A percentile compares a stretch with the other conserved stretches of the same genome.
Evolutionary conservation across 2,797 vertebrate genomes (phyloP).

Genomic region (Amazona finschi): DNA sequence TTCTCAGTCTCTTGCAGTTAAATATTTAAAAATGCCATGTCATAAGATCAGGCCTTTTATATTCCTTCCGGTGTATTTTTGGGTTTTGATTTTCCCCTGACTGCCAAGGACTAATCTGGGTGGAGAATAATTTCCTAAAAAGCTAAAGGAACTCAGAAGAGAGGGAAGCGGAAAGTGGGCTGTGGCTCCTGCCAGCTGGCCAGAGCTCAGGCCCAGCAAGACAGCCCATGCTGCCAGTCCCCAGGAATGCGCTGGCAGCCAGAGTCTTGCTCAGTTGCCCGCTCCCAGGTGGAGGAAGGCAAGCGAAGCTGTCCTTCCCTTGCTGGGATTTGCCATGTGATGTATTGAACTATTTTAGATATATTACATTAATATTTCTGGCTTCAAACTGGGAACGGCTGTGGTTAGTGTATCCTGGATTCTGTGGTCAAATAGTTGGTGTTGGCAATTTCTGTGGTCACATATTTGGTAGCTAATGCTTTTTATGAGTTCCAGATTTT

Average conservation of each 20-base stretch:
- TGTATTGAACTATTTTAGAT: not conserved
- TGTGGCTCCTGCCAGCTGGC: not conserved
- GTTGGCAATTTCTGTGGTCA: conserved; percentile 52
- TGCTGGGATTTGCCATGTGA: not conserved
- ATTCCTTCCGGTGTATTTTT: not conserved
- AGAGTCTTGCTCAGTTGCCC: not conserved
- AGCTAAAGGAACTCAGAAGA: not conserved
- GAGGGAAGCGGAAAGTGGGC: not conserved
- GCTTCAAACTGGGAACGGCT: conserved; percentile 7
- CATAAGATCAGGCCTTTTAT: not conserved
- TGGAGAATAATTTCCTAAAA: conserved; percentile 18
- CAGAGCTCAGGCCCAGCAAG: not conserved
- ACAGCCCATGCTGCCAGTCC: not conserved
- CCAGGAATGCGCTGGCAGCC: not conserved
- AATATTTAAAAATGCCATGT: not conserved
- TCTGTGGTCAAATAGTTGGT: conserved; percentile 12
- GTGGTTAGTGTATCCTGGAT: conserved; percentile 13
- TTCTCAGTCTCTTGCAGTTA: not conserved
- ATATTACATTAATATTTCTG: conserved; percentile 35
- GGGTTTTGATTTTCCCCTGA: not conserved
- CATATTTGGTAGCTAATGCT: conserved; percentile 59
- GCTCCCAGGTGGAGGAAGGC: not conserved
- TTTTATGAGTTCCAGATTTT: conserved; percentile 58
- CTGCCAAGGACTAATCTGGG: not conserved
- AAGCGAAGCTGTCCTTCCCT: not conserved